These are phyloP conservation scores for Lepidotrigona ventralis DNA, from an alignment of 1,140 invertebrate genomes.

Conservation along the genomic window DNA sequence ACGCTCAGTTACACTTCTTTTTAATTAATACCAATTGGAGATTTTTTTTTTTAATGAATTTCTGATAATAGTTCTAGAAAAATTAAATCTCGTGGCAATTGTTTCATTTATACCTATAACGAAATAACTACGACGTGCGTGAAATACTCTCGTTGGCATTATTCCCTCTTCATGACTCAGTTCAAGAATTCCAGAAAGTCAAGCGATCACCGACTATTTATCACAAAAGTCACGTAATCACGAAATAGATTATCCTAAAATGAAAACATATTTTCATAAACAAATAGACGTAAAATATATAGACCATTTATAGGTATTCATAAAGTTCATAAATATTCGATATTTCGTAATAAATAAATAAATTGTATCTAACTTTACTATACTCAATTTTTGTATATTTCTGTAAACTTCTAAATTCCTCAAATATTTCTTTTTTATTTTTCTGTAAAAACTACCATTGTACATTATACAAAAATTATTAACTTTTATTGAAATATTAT, in stretches of 20 bases:
- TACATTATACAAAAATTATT: too few relatives aligned
- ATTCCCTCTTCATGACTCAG: neutral
- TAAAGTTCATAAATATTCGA: neutral
- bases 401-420: too few relatives aligned
- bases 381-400: too few relatives aligned
- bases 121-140: neutral
- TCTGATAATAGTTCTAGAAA: too few relatives aligned
- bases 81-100: too few relatives aligned
- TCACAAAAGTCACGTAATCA: neutral
- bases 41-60: neutral
- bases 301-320: neutral
- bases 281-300: neutral
- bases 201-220: neutral
- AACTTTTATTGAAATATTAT: neutral
- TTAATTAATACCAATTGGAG: neutral
- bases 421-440: too few relatives aligned
- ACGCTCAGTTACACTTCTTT: neutral
- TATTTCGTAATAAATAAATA: too few relatives aligned
- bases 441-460: too few relatives aligned
- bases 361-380: too few relatives aligned
- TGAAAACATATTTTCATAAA: neutral
- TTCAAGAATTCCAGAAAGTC: neutral
- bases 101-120: neutral
- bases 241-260: too few relatives aligned
- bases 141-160: slow-evolving; percentile 5